Evolutionary conservation across 1,140 invertebrate genomes (phyloP), one percentile per base, ranked within the genome.

Genomic region (Drosophila ercepeae): DNA sequence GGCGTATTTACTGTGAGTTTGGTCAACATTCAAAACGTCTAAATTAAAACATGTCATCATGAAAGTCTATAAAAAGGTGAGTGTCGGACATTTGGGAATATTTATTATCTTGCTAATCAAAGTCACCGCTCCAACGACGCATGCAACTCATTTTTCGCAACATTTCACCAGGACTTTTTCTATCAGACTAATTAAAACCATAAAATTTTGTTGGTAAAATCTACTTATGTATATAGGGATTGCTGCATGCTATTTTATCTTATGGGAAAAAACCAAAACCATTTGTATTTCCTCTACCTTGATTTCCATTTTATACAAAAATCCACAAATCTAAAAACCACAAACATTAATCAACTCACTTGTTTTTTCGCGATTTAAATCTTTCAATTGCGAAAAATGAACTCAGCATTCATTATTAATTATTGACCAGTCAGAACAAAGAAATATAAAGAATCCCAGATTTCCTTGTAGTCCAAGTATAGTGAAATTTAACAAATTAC

Each of bases 1-100:
- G 89, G 89, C 89, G 76, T 82, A 89, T 91, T 89, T 75, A 89
- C 89, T 91, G 73, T 23, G 89, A 89, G 83, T 84, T 73, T 49
- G 36, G n/a, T 53, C 89, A 89, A 49, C 89, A 44, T 39, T 13
- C 16, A 9, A 5, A n/a, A 13, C 3, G 5, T 18, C 29, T 32
- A 32, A 32, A 11, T 18, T 42, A 18, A 9, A 19, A 42, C 16
- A 42, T 16, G 6, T 42, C 14, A 39, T 39, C n/a, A 14, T 16
- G 5, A 39, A 16, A 2, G 1, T 14, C 14, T 14, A 3, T 11
- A 32, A 4, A 7, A 8, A 39, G 76, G 78, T 76, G 29, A 81
- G 77, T 78, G 18, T 41, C 29, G 23, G 14, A 19, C 7, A 39
- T 23, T 7, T 13, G 18, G 2, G 39, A 25, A 54, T 36, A 61